Percentiles rank a stretch among this genome's conserved stretches.
Evolutionary conservation across 2,888 invertebrate genomes (phyloP).

Genomic region (Copidosoma aretas): DNA sequence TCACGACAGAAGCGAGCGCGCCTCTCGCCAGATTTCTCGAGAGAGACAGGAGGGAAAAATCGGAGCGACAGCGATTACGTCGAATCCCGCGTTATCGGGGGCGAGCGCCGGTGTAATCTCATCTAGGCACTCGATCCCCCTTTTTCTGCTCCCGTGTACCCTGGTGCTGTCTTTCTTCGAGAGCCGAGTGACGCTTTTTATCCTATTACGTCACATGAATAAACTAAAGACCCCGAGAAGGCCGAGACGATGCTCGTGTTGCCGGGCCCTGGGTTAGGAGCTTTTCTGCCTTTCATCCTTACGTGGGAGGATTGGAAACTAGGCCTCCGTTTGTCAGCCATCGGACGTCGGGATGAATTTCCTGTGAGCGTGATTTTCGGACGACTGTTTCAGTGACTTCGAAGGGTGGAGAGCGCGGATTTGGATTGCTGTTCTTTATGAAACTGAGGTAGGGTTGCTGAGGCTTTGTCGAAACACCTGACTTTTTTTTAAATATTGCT

Average conservation of each 20-base stretch:
- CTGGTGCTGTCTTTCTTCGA: conserved; percentile 3
- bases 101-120: conserved; percentile 58
- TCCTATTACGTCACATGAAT: conserved; percentile 63
- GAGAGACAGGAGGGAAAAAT: conserved; percentile 37
- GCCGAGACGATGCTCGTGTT: conserved; percentile 35
- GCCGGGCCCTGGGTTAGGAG: not conserved
- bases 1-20: not conserved
- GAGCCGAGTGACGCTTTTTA: conserved; percentile 57
- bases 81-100: conserved; percentile 53
- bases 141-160: not conserved
- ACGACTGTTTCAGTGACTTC: no score
- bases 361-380: not conserved
- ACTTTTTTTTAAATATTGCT: no score
- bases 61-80: conserved; percentile 50
- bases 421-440: no score
- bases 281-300: conserved; percentile 17
- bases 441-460: no score
- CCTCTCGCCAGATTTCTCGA: no score
- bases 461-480: no score
- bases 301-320: not conserved
- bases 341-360: not conserved
- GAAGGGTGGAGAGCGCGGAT: no score
- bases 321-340: not conserved
- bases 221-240: conserved; percentile 58
- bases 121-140: conserved; percentile 58